Conservation (phyloP, 2,888 invertebrate genomes). For the Trachelus stipa region DNA sequence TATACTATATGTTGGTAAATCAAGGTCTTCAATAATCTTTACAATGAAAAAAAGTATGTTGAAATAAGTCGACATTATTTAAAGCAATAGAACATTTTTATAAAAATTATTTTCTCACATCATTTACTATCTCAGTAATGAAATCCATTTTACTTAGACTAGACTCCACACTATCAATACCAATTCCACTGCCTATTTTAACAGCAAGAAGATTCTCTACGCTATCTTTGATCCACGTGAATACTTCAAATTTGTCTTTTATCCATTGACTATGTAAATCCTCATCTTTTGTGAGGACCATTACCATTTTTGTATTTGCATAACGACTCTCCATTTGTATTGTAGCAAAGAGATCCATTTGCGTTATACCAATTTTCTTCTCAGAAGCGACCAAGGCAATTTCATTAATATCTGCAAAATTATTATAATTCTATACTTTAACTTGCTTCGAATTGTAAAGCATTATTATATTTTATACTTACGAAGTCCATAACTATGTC, state of each 20-base stretch:
- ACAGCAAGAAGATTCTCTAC: conserved; percentile 44
- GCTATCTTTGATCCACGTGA: conserved; percentile 46
- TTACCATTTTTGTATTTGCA: conserved; percentile 57
- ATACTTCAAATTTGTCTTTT: conserved; percentile 49
- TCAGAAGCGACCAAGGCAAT: conserved; percentile 49
- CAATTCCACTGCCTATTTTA: conserved; percentile 26
- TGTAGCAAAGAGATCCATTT: conserved; percentile 61
- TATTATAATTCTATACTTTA: background rate
- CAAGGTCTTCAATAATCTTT: conserved; percentile 32
- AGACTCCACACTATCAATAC: conserved; percentile 25
- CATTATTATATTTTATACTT: conserved; percentile 29
- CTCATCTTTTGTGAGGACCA: conserved; percentile 59
- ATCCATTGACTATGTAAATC: conserved; percentile 58
- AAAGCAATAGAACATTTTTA: background rate
- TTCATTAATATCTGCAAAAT: conserved; percentile 56
- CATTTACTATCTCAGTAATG: conserved; percentile 34
- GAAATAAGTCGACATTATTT: background rate
- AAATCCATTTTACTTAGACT: conserved; percentile 33
- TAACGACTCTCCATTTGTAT: conserved; percentile 60
- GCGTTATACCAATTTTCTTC: conserved; percentile 60
- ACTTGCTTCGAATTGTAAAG: background rate
- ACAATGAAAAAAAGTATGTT: background rate
- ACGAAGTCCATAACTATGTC: conserved; percentile 66
- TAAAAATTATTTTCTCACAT: conserved; percentile 32
- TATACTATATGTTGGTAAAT: conserved; percentile 28